Evolutionary conservation across 2,797 vertebrate species (phyloP).

Genomic region (Sebastes matsubarae): DNA sequence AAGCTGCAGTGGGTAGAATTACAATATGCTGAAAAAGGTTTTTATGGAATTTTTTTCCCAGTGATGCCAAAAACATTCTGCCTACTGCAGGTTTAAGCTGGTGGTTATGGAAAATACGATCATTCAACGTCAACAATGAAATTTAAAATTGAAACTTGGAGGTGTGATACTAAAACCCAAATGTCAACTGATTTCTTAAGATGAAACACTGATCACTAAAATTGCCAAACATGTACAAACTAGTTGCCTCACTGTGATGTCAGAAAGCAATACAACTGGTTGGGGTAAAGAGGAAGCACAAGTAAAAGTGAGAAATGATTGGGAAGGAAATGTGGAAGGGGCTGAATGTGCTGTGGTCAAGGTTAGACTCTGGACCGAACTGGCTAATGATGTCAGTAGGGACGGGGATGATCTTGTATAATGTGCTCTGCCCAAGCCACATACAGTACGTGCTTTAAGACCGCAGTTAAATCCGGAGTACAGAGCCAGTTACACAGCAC

Average conservation of each 20-base stretch:
- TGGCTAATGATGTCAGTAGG: constrained; percentile 45
- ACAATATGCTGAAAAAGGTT: no score
- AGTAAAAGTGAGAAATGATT: neutral
- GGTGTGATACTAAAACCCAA: neutral
- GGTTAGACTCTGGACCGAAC: constrained; percentile 16
- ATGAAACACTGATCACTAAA: neutral
- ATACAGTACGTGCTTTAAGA: constrained; percentile 42
- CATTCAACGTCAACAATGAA: neutral
- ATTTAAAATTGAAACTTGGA: neutral
- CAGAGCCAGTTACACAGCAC: constrained; percentile 13
- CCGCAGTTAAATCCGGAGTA: constrained; percentile 37
- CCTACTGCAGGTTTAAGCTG: neutral
- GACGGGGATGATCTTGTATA: constrained; percentile 33
- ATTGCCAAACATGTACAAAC: neutral
- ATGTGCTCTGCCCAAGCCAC: constrained; percentile 20
- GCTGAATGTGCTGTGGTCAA: constrained; percentile 37
- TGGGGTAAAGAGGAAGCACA: neutral
- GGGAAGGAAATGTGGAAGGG: neutral
- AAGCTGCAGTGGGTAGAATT: no score
- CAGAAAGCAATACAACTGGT: neutral
- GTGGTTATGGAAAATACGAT: neutral
- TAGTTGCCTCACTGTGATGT: neutral
- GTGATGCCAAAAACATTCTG: no score
- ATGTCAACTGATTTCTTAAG: neutral
- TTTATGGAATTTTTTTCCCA: no score